phyloP scores from a whole-genome alignment of 2,888 invertebrate species.

The Cacoxenus indagator region DNA sequence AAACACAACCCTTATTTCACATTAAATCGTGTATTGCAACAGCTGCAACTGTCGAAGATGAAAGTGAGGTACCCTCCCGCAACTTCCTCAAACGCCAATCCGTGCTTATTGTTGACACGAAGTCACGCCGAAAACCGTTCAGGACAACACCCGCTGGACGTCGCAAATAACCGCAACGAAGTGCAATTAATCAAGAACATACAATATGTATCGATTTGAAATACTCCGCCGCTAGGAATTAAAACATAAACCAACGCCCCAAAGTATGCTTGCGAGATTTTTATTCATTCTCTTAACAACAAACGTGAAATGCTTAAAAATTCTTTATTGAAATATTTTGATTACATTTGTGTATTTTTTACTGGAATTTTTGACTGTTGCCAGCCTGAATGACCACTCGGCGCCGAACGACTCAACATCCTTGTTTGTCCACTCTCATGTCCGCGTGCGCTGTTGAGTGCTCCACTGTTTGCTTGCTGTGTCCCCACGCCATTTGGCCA shows the following conservation, averaged over 20 bases:
- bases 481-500: slow-evolving; percentile 2
- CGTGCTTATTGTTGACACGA: slow-evolving; percentile 85
- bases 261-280: slow-evolving; percentile 44
- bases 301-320: background rate
- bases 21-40: slow-evolving; percentile 4
- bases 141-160: slow-evolving; percentile 67
- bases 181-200: background rate
- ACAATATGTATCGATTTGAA: background rate
- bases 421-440: slow-evolving; percentile 8
- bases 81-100: slow-evolving; percentile 85
- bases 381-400: slow-evolving; percentile 32
- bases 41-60: slow-evolving; percentile 79
- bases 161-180: slow-evolving; percentile 41
- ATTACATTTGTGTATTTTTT: background rate
- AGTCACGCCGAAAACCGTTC: slow-evolving; percentile 82
- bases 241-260: slow-evolving; percentile 25
- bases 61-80: slow-evolving; percentile 86
- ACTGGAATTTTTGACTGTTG: slow-evolving; percentile 36
- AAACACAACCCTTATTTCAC: background rate
- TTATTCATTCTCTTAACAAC: background rate
- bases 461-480: background rate
- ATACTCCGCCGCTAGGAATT: background rate
- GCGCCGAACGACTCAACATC: slow-evolving; percentile 25
- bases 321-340: background rate
- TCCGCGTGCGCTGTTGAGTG: background rate